A percentile compares a stretch with the other conserved stretches of the same genome.
Conservation (phyloP, 2,113 vertebrate genomes). For the Apodemus speciosus region DNA sequence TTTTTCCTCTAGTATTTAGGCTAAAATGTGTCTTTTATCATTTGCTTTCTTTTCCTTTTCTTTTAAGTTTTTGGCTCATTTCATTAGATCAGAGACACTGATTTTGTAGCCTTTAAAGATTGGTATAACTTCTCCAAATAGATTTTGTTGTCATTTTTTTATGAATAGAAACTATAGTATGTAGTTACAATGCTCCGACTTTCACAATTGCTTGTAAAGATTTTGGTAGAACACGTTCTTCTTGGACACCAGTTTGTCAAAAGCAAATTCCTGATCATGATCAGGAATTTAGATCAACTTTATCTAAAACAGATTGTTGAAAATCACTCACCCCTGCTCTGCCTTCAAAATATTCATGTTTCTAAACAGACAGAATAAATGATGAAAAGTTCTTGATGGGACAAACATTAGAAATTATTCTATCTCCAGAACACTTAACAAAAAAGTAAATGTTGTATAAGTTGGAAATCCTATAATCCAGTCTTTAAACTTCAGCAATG, state of each 20-base stretch:
- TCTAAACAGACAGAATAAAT: constrained; percentile 19
- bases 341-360: neutral
- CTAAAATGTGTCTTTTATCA: too few relatives aligned
- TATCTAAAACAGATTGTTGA: neutral
- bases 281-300: too few relatives aligned
- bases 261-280: neutral
- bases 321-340: neutral
- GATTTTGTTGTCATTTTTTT: constrained; percentile 35
- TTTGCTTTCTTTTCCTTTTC: neutral
- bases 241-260: neutral
- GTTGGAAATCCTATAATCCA: neutral
- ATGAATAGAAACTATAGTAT: neutral
- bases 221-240: neutral
- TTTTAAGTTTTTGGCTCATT: neutral
- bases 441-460: constrained; percentile 21
- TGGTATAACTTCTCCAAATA: constrained; percentile 21
- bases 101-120: constrained; percentile 43
- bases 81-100: constrained; percentile 41
- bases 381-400: neutral
- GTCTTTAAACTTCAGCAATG: constrained; percentile 6
- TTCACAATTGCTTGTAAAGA: constrained; percentile 35
- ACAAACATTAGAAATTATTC: constrained; percentile 26
- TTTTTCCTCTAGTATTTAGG: too few relatives aligned
- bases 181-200: neutral
- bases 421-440: constrained; percentile 4